Base-by-base conservation (phyloP, 1,140 invertebrate genomes). In the Battus philenor region DNA sequence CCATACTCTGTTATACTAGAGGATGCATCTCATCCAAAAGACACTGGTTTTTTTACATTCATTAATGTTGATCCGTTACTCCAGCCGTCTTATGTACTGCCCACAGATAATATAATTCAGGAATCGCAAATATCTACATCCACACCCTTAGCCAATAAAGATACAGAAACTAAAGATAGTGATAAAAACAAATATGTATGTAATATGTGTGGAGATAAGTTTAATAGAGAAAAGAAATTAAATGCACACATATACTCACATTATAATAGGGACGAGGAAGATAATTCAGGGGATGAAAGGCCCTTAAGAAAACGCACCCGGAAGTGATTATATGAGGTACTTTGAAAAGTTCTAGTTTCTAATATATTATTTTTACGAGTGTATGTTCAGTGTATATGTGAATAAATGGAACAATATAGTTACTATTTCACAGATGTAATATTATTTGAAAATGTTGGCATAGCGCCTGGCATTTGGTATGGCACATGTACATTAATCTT, bases 41-140 rank as follows among this genome's bases (percentile, higher is more conserved):
- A 82, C 48, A n/a, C 65, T 2, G 66, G 56, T 3, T 72, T 75
- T 34, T 85, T 85, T 30, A 80, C 78, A 4, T 82, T 85, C 43
- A 73, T 85, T 2, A 85, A 82, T 55, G 76, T 85, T 7, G 81
- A 85, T 55, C 77, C 81, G 3, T 54, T 78, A 7, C 39, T 80
- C 4, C 73, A 85, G 47, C 81, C 81, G 1, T 80, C 73, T n/a
- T 85, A 85, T 51, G 81, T 85, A 11, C 41, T 85, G 6, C 81
- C 81, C 2, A 85, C 81, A 1, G 59, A 78, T 48, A 82, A 67
- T 43, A 78, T 79, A 8, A 75, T 81, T 7, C 78, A 85, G 43
- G 81, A 85, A 54, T 79, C 78, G n/a, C 78, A 82, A 68, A 81
- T 82, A 30, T 69, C 79, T 2, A 81, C 78, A 4, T 76, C 76